A percentile compares a stretch with the other conserved stretches of the same genome.
phyloP scores from a whole-genome alignment of 2,113 vertebrate genomes.

The Trichomycterus rosablanca region DNA sequence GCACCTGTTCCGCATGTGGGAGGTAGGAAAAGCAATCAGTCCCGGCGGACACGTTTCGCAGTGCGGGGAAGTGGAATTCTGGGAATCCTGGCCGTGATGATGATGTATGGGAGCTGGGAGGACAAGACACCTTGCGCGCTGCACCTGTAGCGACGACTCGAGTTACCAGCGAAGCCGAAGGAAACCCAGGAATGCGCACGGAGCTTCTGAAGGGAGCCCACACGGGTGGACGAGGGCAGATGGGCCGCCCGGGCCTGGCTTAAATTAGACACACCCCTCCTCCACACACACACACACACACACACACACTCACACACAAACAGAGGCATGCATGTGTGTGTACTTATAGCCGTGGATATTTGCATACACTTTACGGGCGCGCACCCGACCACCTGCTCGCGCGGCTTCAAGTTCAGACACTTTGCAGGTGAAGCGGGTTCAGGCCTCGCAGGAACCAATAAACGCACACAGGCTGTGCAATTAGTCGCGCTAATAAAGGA shows the following conservation, averaged over 20 bases:
- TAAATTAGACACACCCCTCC: slow-evolving; percentile 45
- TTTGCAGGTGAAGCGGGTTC: slow-evolving; percentile 30
- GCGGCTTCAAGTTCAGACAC: slow-evolving; percentile 3
- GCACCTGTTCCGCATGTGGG: slow-evolving; percentile 75
- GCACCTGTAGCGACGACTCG: slow-evolving; percentile 66
- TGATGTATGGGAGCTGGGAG: slow-evolving; percentile 37
- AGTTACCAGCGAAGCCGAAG: slow-evolving; percentile 43
- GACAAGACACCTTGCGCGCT: slow-evolving; percentile 63
- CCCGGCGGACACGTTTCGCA: slow-evolving; percentile 7
- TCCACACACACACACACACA: slow-evolving; percentile 25
- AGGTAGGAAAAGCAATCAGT: slow-evolving; percentile 61
- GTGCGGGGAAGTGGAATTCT: slow-evolving; percentile 50
- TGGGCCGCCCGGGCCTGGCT: slow-evolving; percentile 41
- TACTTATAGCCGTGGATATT: slow-evolving; percentile 33
- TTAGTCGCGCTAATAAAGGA: slow-evolving; percentile 17
- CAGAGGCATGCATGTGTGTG: slow-evolving; percentile 22
- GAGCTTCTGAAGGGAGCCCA: slow-evolving; percentile 36
- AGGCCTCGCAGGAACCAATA: slow-evolving; percentile 10
- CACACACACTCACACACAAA: slow-evolving; percentile 31
- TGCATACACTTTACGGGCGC: slow-evolving; percentile 31
- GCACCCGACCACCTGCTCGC: slow-evolving; percentile 21
- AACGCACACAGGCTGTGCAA: slow-evolving; percentile 19
- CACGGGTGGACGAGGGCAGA: slow-evolving; percentile 46
- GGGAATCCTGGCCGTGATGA: slow-evolving; percentile 52
- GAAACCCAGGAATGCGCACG: slow-evolving; percentile 42